Evolutionary conservation across 2,888 invertebrate genomes (phyloP).

Genomic region (Chloroclysta siterata): DNA sequence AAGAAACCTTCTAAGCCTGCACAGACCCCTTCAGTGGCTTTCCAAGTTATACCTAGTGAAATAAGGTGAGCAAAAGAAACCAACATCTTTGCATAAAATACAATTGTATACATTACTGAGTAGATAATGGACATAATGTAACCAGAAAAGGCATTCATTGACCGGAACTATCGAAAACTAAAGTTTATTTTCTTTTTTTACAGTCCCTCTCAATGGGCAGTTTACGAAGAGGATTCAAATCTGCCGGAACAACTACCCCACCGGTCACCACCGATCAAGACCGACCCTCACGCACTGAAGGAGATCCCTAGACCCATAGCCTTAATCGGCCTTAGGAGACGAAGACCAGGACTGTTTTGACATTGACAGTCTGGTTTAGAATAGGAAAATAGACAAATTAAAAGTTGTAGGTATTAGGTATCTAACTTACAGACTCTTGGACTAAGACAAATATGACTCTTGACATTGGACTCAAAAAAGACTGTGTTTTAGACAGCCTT

Average conservation of each 20-base stretch:
- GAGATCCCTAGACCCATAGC: slow-evolving; percentile 76
- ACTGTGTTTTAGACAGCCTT: not conserved
- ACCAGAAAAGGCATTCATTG: not conserved
- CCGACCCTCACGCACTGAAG: slow-evolving; percentile 72
- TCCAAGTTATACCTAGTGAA: slow-evolving; percentile 81
- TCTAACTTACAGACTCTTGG: not conserved
- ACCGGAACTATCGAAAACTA: not conserved
- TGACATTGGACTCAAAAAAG: too few species aligned
- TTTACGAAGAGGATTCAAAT: slow-evolving; percentile 74
- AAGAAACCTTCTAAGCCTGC: slow-evolving; percentile 61
- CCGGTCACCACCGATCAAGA: slow-evolving; percentile 67
- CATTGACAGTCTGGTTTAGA: slow-evolving; percentile 28
- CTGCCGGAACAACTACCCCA: slow-evolving; percentile 59
- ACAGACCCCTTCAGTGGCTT: slow-evolving; percentile 76
- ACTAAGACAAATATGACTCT: too few species aligned
- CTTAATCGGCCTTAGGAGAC: slow-evolving; percentile 56
- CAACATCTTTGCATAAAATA: not conserved
- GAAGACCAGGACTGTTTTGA: slow-evolving; percentile 56
- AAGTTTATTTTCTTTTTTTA: slow-evolving; percentile 45
- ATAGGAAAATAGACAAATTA: not conserved
- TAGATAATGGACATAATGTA: too few species aligned
- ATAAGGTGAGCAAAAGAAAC: slow-evolving; percentile 64
- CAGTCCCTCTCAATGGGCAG: slow-evolving; percentile 79
- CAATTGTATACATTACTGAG: too few species aligned
- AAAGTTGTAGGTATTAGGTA: not conserved